These are phyloP conservation scores for Myotis pilosus DNA, from an alignment of 2,797 vertebrate species.

Conservation along the genomic window DNA sequence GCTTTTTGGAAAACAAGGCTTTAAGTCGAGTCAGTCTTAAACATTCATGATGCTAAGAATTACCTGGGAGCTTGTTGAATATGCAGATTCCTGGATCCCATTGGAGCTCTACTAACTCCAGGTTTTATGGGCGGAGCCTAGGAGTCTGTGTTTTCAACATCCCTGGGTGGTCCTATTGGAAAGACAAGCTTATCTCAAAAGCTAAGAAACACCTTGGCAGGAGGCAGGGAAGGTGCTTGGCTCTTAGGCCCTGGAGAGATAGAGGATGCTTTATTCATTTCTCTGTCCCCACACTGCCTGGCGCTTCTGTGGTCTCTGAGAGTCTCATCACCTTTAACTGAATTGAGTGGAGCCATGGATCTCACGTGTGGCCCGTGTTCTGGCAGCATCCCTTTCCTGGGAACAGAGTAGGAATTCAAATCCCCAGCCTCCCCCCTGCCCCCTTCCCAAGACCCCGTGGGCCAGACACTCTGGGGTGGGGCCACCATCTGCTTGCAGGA, in stretches of 20 bases:
- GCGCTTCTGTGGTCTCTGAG: neutral
- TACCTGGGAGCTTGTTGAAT: neutral
- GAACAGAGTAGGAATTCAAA: neutral
- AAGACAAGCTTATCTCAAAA: neutral
- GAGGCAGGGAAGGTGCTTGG: neutral
- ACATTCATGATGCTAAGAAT: neutral
- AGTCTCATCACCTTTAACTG: neutral
- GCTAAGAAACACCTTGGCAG: neutral
- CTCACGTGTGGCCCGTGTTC: neutral
- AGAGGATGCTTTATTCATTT: neutral
- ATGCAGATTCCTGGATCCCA: neutral
- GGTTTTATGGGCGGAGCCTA: neutral
- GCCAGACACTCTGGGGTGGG: neutral
- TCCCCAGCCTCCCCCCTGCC: too few species aligned
- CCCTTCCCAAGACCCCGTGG: neutral
- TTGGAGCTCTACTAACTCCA: neutral
- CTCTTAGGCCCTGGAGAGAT: neutral
- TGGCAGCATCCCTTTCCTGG: neutral
- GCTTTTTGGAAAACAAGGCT: neutral
- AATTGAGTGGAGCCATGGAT: neutral
- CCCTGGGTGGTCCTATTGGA: neutral
- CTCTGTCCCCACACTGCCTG: neutral
- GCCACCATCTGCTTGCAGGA: neutral
- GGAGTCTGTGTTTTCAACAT: neutral
- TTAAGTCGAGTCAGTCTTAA: neutral